Evolutionary conservation across 1,140 invertebrate genomes (phyloP).

Genomic region (Bombus balteatus): DNA sequence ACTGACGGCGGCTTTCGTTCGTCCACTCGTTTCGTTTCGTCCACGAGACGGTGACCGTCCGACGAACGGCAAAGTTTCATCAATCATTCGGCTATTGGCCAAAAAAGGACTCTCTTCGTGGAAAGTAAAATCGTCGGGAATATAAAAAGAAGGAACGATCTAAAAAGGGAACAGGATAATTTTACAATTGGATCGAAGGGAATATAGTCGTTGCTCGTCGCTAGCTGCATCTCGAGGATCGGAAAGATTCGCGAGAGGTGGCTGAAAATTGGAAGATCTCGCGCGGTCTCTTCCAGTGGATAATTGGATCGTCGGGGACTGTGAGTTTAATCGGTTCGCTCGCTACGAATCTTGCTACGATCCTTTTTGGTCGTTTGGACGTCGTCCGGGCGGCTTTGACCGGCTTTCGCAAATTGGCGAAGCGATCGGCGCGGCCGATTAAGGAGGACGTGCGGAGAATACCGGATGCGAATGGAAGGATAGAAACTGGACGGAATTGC

Average conservation of each 20-base stretch:
- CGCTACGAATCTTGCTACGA: neutral
- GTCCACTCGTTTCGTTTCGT: neutral
- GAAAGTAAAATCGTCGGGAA: no score
- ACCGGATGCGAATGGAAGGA: neutral
- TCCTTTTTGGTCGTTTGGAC: no score
- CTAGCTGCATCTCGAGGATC: no score
- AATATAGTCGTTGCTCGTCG: no score
- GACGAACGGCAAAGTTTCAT: neutral
- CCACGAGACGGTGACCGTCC: neutral
- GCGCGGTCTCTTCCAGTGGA: no score
- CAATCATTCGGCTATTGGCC: neutral
- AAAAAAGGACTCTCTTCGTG: no score
- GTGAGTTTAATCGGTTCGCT: neutral
- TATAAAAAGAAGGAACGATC: no score
- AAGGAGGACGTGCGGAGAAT: constrained; percentile 19
- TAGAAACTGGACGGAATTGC: neutral
- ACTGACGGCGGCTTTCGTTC: constrained; percentile 45
- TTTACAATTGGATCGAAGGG: no score
- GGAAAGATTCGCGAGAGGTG: no score
- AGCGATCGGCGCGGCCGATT: constrained; percentile 9
- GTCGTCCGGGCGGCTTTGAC: neutral
- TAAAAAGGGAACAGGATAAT: no score
- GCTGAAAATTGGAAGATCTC: neutral
- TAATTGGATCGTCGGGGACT: neutral
- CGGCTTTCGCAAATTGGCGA: constrained; percentile 15